Evolutionary conservation across 1,140 invertebrate genomes (phyloP), one percentile per base, ranked within the genome.

Genomic region (Penaeus japonicus): DNA sequence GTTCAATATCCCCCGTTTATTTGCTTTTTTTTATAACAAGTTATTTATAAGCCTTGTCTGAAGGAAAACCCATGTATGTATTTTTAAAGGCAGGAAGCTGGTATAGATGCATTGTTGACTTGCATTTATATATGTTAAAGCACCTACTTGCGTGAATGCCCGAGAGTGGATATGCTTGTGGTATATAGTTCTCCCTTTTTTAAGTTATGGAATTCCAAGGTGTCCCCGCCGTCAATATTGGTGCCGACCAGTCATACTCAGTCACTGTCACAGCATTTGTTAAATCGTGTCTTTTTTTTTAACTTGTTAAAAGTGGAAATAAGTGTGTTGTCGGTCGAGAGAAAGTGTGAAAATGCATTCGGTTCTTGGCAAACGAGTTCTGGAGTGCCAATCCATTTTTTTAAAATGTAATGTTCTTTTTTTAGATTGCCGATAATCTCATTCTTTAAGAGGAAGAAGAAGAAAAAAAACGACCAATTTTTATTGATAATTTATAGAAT

Each of bases 21-120:
- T 86, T 59, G 65, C 47, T 47, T 30, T 73, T 53, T n/a, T 78
- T 57, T 79, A 39, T 75, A 62, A 62, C 24, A 17, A 62, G 39
- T 47, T 86, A 86, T 86, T 86, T 86, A 86, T 86, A 85, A 85
- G 77, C 30, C 57, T 18, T 79, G 30, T 62, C 62, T n/a, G 39
- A 54, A 65, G 81, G 57, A 35, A 47, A 65, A 30, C n/a, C 10
- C 55, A n/a, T 30, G 79, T 35, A 22, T 62, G 30, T 12, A 27
- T 55, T 55, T 84, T 57, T 57, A 24, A 30, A 35, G 57, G 81
- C 27, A 35, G 80, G 35, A 82, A 55, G 47, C 47, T 35, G 32
- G 70, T 65, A 62, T 47, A 35, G 59, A 27, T 35, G 30, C 7
- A 35, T 65, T 53, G 59, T 73, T 53, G 22, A 35, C 47, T 30